phyloP scores from a whole-genome alignment of 2,113 vertebrate genomes.

The Amazona guildingii region DNA sequence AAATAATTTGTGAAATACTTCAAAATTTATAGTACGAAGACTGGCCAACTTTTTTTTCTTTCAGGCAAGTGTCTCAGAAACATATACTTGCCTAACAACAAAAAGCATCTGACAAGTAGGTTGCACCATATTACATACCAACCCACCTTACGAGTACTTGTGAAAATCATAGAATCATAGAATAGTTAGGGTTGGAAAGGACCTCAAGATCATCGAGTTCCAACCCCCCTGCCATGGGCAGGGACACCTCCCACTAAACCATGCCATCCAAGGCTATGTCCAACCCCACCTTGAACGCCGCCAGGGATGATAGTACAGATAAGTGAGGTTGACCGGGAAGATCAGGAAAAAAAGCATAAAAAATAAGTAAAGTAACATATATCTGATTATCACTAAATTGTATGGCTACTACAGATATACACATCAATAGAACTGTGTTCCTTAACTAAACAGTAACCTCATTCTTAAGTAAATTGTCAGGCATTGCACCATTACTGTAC shows the following conservation, averaged over 20 bases:
- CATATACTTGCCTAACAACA: neutral
- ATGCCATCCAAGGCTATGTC: too few relatives aligned
- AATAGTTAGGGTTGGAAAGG: too few relatives aligned
- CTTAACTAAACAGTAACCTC: neutral
- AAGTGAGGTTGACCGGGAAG: neutral
- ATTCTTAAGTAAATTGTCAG: neutral
- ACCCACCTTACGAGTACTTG: neutral
- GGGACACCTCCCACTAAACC: too few relatives aligned
- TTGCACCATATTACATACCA: neutral
- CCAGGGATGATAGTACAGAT: neutral
- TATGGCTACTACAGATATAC: neutral
- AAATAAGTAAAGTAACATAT: neutral
- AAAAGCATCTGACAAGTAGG: neutral
- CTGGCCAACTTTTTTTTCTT: neutral
- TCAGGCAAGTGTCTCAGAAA: neutral
- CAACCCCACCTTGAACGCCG: too few relatives aligned
- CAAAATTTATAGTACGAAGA: neutral
- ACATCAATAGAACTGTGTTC: neutral
- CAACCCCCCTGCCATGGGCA: too few relatives aligned
- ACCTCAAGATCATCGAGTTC: too few relatives aligned
- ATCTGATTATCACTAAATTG: neutral
- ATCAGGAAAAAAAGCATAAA: neutral
- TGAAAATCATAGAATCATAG: neutral
- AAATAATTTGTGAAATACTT: neutral
- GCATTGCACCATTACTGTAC: neutral